These are phyloP conservation scores for Anhinga anhinga DNA, from an alignment of 2,113 vertebrate species.

Conservation along the genomic window DNA sequence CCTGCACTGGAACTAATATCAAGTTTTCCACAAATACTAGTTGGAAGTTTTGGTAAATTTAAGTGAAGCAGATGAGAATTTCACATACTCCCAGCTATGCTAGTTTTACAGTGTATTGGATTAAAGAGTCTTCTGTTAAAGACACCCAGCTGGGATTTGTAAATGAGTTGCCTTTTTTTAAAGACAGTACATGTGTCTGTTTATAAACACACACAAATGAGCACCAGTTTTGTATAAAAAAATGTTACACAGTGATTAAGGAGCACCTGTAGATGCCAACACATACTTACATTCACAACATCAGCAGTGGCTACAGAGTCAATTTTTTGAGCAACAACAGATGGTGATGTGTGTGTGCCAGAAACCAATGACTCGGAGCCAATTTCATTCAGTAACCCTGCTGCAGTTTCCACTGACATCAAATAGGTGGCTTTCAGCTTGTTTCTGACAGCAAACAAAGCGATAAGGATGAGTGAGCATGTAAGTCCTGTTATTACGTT, in stretches of 20 bases:
- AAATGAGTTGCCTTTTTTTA: neutral
- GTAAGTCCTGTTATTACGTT: neutral
- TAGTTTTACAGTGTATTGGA: neutral
- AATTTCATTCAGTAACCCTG: conserved; percentile 85
- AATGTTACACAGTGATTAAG: neutral
- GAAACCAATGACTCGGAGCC: conserved; percentile 82
- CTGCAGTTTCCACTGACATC: conserved; percentile 88
- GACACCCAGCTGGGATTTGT: neutral
- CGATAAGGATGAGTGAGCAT: neutral
- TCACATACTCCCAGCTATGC: neutral
- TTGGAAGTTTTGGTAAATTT: neutral
- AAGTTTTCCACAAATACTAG: neutral
- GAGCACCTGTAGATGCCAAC: neutral
- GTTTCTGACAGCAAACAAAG: conserved; percentile 73
- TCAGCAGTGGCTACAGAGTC: conserved; percentile 84
- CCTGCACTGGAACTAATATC: neutral
- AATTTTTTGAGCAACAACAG: conserved; percentile 80
- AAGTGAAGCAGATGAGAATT: neutral
- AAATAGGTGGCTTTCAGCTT: conserved; percentile 86
- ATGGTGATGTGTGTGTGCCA: conserved; percentile 78
- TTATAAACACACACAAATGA: neutral
- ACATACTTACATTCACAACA: conserved; percentile 85
- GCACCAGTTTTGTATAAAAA: neutral
- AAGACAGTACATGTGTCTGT: neutral
- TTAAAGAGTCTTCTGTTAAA: neutral